phyloP scores from a whole-genome alignment of 2,797 vertebrate species.

The Coendou prehensilis region DNA sequence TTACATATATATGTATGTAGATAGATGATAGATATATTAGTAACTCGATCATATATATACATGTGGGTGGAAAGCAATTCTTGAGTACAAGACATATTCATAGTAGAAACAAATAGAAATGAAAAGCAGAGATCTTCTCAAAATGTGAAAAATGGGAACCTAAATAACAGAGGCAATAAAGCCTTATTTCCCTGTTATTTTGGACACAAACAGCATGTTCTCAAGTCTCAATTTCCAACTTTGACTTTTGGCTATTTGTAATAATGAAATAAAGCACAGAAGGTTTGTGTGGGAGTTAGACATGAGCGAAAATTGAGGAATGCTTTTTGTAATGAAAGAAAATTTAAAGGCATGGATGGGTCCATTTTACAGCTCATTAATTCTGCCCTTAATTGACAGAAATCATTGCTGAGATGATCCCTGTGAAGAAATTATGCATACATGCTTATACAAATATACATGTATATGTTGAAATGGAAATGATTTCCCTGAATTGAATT shows the following conservation, averaged over 20 bases:
- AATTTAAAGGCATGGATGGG: conserved; percentile 46
- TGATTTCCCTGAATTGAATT: conserved; percentile 1
- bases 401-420: conserved; percentile 3
- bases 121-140: neutral
- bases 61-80: neutral
- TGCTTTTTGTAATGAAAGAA: conserved; percentile 66
- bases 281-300: conserved; percentile 71
- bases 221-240: conserved; percentile 41
- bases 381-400: conserved; percentile 46
- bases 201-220: conserved; percentile 17
- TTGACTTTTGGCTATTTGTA: conserved; percentile 69
- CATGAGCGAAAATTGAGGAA: conserved; percentile 55
- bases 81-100: neutral
- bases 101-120: neutral
- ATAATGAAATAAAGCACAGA: conserved; percentile 68
- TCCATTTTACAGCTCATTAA: conserved; percentile 73
- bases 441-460: neutral
- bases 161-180: neutral
- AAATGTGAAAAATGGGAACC: neutral
- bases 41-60: neutral
- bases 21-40: neutral
- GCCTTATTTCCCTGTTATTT: neutral
- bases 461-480: conserved; percentile 12
- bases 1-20: neutral
- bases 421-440: conserved; percentile 23